Base-by-base conservation (phyloP, 2,797 vertebrate genomes). In the Enteromius treurensis region DNA sequence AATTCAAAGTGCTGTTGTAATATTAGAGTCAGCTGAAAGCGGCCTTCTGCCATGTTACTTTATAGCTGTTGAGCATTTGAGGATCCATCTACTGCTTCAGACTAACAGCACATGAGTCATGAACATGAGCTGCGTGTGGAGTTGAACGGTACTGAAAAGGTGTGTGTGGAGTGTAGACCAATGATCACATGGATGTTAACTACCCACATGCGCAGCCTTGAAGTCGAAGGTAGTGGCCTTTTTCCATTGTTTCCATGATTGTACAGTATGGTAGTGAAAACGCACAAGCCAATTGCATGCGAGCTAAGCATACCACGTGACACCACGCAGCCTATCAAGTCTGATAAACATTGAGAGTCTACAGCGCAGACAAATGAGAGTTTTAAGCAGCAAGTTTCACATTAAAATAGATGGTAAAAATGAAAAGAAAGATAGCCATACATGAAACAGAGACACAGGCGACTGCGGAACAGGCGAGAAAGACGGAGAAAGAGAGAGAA, bases 1-100 rank as follows among this genome's bases (percentile, higher is more conserved):
- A 19, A 81, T 64, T 62, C 5, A 32, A 47, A 80, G 53, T n/a
- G 37, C 4, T 32, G 68, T 47, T 79, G 77, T 79, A 68, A 67
- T 51, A 53, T 79, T 32, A 32, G 26, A 47, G 42, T 71, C 64
- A 67, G 19, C 10, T 77, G 74, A 60, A n/a, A 17, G 34, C 10
- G 6, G 53, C 71, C 34, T 45, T n/a, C 51, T 71, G 79, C 7
- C 14, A 0, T n/a, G 26, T 80, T 60, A n/a, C 19, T 51, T 11
- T 1, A 37, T 15, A 37, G 64, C 37, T 23, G 21, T 26, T 68
- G n/a, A 53, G 32, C 40, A 69, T 67, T 79, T 58, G 23, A 80
- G 65, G 26, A 49, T 14, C 47, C 19, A 68, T 79, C 64, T 69
- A 15, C 14, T 15, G 47, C 32, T 79, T 79, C 45, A 37, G 45